Evolutionary conservation across 2,113 vertebrate genomes (phyloP).

Genomic region (Tragulus kanchil): DNA sequence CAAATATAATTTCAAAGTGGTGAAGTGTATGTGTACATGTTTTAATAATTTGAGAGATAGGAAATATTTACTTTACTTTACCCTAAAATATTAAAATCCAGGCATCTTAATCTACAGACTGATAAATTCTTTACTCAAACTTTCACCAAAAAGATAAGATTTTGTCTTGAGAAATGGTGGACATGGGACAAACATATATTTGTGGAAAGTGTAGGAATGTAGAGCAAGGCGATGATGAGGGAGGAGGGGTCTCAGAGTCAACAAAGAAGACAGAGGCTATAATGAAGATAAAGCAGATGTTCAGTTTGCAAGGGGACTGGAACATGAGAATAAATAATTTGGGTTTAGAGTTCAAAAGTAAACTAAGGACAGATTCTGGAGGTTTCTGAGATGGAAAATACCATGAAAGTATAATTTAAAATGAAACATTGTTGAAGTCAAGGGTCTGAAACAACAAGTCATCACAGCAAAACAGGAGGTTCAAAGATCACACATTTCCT

Average conservation of each 20-base stretch:
- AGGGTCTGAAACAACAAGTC: not conserved
- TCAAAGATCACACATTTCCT: not conserved
- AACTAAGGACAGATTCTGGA: not conserved
- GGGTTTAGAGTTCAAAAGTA: not conserved
- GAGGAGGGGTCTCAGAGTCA: not conserved
- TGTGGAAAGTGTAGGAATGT: not conserved
- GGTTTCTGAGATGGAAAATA: not conserved
- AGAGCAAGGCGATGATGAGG: fast-evolving
- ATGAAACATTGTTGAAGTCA: not conserved
- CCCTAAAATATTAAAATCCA: not conserved
- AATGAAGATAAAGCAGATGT: not conserved
- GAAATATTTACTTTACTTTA: not conserved
- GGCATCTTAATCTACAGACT: not conserved
- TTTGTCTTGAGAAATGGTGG: not conserved
- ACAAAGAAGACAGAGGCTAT: fast-evolving
- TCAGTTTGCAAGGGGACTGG: not conserved
- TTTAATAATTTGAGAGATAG: not conserved
- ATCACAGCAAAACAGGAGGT: not conserved
- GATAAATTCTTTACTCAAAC: not conserved
- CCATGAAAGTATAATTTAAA: not conserved
- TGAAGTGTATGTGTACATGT: not conserved
- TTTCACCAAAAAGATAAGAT: not conserved
- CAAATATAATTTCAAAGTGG: not conserved
- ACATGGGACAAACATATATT: not conserved
- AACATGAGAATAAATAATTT: not conserved